These are phyloP conservation scores for Oligia strigilis DNA, from an alignment of 2,888 invertebrate species.

Conservation along the genomic window DNA sequence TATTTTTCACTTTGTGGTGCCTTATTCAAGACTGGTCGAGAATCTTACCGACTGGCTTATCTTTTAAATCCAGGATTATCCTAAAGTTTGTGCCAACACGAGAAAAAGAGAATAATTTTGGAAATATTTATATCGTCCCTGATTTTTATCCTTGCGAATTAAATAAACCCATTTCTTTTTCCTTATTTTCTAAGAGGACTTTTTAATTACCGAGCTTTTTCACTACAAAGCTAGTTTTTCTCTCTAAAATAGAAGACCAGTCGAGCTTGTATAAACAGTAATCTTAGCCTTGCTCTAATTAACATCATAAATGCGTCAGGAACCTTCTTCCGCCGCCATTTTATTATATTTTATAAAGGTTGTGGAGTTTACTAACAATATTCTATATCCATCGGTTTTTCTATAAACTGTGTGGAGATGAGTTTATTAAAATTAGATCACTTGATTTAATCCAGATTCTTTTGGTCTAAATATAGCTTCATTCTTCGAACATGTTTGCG, in stretches of 20 bases:
- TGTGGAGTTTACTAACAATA: conserved; percentile 10
- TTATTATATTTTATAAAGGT: conserved; percentile 1
- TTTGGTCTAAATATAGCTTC: neutral
- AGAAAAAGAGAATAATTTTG: neutral
- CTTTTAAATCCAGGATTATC: neutral
- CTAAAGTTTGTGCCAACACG: neutral
- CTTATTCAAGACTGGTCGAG: neutral
- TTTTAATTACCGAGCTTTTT: conserved; percentile 14
- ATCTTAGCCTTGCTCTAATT: conserved; percentile 31
- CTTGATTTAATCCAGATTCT: conserved; percentile 39
- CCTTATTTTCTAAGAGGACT: neutral
- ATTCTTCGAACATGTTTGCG: neutral
- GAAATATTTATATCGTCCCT: neutral
- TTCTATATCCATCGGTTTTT: conserved; percentile 5
- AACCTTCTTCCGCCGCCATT: conserved; percentile 9
- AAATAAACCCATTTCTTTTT: neutral
- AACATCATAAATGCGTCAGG: conserved; percentile 17
- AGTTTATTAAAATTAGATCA: conserved; percentile 11
- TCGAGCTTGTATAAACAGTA: conserved; percentile 23
- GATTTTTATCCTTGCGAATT: neutral
- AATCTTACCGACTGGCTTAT: too few species aligned
- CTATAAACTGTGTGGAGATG: conserved; percentile 2
- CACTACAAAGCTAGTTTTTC: neutral
- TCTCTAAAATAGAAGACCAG: neutral
- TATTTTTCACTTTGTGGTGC: too few species aligned